Evolutionary conservation across 2,888 invertebrate species (phyloP), one percentile per base, ranked within the genome.

Genomic region (Leptopilina syphax): DNA sequence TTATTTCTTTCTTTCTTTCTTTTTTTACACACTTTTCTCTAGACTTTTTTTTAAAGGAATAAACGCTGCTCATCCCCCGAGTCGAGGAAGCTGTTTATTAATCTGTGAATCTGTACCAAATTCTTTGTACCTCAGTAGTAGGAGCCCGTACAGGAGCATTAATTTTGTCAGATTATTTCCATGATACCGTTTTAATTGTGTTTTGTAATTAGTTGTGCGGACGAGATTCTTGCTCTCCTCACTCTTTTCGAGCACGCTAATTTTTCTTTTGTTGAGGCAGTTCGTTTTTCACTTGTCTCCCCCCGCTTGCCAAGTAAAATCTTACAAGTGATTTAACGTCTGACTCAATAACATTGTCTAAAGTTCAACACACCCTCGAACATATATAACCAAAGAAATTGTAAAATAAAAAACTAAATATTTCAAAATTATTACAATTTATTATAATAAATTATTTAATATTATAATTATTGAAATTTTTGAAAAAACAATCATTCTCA

Each of bases 161-260:
- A 82, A 83, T 81, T 85, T 85, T 85, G 85, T 83, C 84, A 81
- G 80, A 82, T 79, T 79, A 84, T 80, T 85, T 82, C 80, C 84
- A 82, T 82, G 86, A 87, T 87, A 84, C 83, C 83, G 81, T 86
- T 87, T 86, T 82, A 87, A 87, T 86, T 85, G 84, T 88, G 83
- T 85, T 87, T 88, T 83, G 86, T 86, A 87, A 86, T 87, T 87
- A 87, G 83, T 83, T 82, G 54, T 73, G n/a, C 73, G 57, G 57
- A 73, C 77, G 65, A 82, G 80, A 65, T 67, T 81, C 50, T 76
- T 27, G 50, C 68, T 79, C 70, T 57, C 44, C 50, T 47, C 50
- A 41, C 12, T 50, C 44, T 57, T 34, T 57, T n/a, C 54, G 54
- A 70, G 12, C 47, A 8, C 18, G 24, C 27, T 63, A 57, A 18